Evolutionary conservation across 2,797 vertebrate genomes (phyloP).

Genomic region (Tamandua tetradactyla): DNA sequence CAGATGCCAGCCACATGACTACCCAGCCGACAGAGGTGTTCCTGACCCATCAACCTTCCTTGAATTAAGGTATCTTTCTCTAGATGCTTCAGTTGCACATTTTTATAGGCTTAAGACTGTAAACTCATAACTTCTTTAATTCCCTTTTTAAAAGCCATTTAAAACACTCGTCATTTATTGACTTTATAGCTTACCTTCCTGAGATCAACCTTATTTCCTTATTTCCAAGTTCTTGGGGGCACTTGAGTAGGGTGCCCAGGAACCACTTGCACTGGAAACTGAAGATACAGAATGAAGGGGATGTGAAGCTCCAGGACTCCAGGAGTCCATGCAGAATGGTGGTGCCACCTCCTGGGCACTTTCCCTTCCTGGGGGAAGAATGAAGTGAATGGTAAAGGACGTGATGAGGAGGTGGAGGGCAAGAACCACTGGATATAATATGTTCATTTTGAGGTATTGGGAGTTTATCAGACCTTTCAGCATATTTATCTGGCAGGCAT

Average conservation of each 20-base stretch:
- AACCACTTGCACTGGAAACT: neutral
- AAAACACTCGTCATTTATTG: neutral
- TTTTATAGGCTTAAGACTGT: too few relatives aligned
- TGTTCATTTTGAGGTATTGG: neutral
- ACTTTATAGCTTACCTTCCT: neutral
- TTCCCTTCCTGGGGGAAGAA: neutral
- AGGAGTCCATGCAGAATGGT: neutral
- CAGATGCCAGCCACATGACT: too few relatives aligned
- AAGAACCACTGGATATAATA: fast-evolving
- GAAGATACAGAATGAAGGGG: neutral
- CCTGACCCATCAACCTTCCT: too few relatives aligned
- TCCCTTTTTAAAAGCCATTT: too few relatives aligned
- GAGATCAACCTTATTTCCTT: neutral
- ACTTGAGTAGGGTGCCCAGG: too few relatives aligned
- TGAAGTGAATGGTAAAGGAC: neutral
- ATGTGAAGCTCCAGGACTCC: neutral
- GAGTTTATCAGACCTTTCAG: neutral
- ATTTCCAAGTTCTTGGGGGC: neutral
- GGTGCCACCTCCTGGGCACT: neutral
- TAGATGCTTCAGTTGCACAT: too few relatives aligned
- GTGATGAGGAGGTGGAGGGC: neutral
- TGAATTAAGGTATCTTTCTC: too few relatives aligned
- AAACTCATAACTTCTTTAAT: too few relatives aligned
- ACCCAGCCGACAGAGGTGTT: too few relatives aligned
- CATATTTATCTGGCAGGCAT: neutral